Base-by-base conservation (phyloP, 2,888 invertebrate species). In the Melolontha melolontha region DNA sequence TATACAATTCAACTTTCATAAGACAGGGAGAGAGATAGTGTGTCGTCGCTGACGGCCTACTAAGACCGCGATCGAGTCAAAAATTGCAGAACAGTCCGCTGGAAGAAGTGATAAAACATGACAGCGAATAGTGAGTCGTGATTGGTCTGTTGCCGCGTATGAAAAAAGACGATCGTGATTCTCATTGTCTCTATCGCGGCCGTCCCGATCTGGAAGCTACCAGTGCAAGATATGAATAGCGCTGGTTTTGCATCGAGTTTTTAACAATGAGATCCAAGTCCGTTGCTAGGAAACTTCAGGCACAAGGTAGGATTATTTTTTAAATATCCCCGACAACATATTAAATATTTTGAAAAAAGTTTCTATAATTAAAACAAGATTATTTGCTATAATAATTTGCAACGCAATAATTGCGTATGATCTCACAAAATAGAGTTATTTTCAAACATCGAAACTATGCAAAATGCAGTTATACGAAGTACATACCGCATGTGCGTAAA, bases 221-320 rank as follows among this genome's bases (percentile, higher is more conserved):
- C 17, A 41, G 27, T 57, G 57, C 72, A 73, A 76, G 78, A 76
- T 76, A 79, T 78, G 78, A 76, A 73, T 52, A 16, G 63, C 47
- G 75, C 73, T 74, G 68, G 50, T 69, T 66, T 67, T 68, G 66
- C 66, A 69, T 52, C 66, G 65, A 40, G 65, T 41, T 66, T 66
- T 70, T 68, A 47, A 70, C 64, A 84, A 91, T 91, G 91, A 88
- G 91, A 86, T 90, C 88, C 75, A 91, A 91, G 84, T 89, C 90
- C 79, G 89, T 91, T 76, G 90, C 91, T 77, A 87, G 90, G 84
- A 88, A 88, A 83, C 86, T 90, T 75, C 87, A 89, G 80, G 86
- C 89, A 82, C 89, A 89, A 87, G 90, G 91, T 90, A 83, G 86
- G 88, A 50, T 47, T 64, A 12, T 66, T 50, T 54, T 63, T 66